phyloP scores from a whole-genome alignment of 2,888 invertebrate species.

The Labia minor region DNA sequence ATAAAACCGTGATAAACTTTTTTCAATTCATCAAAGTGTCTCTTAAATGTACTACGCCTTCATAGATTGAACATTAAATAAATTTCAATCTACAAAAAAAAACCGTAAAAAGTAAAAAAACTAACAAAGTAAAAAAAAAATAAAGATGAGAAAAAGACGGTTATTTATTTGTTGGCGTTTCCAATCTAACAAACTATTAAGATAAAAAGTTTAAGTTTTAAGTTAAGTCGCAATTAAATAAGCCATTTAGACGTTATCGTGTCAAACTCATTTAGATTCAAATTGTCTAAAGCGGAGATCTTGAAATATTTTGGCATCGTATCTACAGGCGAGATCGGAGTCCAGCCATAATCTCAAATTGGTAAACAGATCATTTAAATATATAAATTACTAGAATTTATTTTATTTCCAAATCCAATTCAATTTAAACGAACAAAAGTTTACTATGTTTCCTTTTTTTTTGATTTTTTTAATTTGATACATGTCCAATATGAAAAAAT shows the following conservation, averaged over 20 bases:
- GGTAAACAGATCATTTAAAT: not conserved
- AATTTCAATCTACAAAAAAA: not conserved
- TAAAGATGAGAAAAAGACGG: not conserved
- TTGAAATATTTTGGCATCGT: constrained; percentile 13
- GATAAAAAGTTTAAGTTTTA: constrained; percentile 2
- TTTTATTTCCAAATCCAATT: too few species aligned
- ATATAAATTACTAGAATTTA: too few species aligned
- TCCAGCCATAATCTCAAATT: constrained; percentile 1
- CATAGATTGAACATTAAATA: not conserved
- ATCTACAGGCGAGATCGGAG: not conserved
- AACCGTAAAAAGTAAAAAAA: too few species aligned
- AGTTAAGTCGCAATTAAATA: constrained; percentile 8
- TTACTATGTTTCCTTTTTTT: too few species aligned
- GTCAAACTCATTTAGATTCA: constrained; percentile 13
- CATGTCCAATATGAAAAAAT: too few species aligned
- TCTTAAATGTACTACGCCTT: not conserved
- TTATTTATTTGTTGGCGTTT: constrained; percentile 3
- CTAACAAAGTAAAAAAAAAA: too few species aligned
- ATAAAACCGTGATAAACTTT: constrained; percentile 1
- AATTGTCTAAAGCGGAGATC: constrained; percentile 13
- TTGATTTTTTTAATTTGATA: too few species aligned
- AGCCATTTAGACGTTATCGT: constrained; percentile 8
- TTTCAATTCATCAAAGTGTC: too few species aligned
- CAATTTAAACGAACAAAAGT: too few species aligned
- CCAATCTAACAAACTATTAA: constrained; percentile 13